These are phyloP conservation scores for Crenichthys baileyi DNA, from an alignment of 2,797 vertebrate species.

Conservation along the genomic window DNA sequence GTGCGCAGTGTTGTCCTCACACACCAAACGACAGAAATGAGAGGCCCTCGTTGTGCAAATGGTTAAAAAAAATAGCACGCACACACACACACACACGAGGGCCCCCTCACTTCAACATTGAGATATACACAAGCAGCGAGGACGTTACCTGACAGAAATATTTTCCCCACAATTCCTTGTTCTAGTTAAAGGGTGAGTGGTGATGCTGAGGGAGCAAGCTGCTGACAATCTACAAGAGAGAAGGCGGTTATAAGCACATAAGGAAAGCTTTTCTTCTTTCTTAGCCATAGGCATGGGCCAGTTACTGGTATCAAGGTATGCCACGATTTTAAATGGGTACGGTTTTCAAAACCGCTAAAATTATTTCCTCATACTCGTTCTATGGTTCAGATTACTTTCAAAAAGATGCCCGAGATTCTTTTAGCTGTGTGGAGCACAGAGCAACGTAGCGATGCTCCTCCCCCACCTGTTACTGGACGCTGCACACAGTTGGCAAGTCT, in stretches of 20 bases:
- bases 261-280: slow-evolving; percentile 17
- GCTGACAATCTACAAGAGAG: slow-evolving; percentile 74
- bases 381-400: too few relatives aligned
- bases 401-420: too few relatives aligned
- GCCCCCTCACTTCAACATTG: slow-evolving; percentile 48
- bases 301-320: background rate
- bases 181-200: slow-evolving; percentile 76
- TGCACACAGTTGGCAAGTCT: background rate
- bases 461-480: background rate
- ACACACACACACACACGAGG: slow-evolving; percentile 42
- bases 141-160: slow-evolving; percentile 73
- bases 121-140: slow-evolving; percentile 48
- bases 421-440: background rate
- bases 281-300: slow-evolving; percentile 1
- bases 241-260: slow-evolving; percentile 58
- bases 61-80: slow-evolving; percentile 39
- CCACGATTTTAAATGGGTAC: too few relatives aligned
- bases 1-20: slow-evolving; percentile 63
- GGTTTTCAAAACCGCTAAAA: too few relatives aligned
- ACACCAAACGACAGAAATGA: slow-evolving; percentile 47
- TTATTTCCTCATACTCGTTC: too few relatives aligned
- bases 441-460: background rate
- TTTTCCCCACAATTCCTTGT: slow-evolving; percentile 65
- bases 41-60: slow-evolving; percentile 58
- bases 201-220: slow-evolving; percentile 70